These are phyloP conservation scores for Lepidothrix coronata DNA, from an alignment of 2,113 vertebrate genomes.

Conservation along the genomic window DNA sequence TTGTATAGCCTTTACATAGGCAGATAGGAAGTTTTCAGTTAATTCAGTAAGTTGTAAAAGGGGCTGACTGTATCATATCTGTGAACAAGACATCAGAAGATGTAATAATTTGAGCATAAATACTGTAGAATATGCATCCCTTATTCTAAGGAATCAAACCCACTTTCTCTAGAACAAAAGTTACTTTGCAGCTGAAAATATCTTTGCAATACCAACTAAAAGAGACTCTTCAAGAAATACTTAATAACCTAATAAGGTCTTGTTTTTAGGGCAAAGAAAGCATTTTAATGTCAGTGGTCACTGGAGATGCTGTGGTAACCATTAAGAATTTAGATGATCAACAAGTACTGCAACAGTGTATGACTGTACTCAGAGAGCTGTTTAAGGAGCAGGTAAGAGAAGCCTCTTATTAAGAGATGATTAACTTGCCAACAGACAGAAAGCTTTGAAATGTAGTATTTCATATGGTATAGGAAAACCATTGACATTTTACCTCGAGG, in stretches of 20 bases:
- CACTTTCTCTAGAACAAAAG: background rate
- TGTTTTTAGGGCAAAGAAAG: slow-evolving; percentile 84
- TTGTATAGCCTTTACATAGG: background rate
- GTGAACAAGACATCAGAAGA: background rate
- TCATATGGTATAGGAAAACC: background rate
- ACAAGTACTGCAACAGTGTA: slow-evolving; percentile 86
- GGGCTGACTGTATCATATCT: background rate
- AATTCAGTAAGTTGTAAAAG: background rate
- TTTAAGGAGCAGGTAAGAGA: slow-evolving; percentile 92
- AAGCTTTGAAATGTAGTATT: background rate
- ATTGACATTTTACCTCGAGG: background rate
- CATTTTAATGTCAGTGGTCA: slow-evolving; percentile 93
- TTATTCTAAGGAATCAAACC: background rate
- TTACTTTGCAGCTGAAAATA: background rate
- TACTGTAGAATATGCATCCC: background rate
- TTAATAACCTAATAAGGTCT: background rate
- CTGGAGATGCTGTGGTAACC: slow-evolving; percentile 85
- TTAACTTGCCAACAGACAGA: background rate
- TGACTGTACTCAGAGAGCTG: slow-evolving; percentile 86
- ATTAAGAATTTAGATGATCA: slow-evolving; percentile 85
- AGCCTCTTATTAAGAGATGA: background rate
- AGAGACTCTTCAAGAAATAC: background rate
- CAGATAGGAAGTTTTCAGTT: background rate
- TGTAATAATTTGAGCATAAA: background rate
- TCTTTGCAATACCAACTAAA: background rate